These are phyloP conservation scores for Aleiodes testaceus DNA, from an alignment of 2,888 invertebrate species.

Conservation along the genomic window DNA sequence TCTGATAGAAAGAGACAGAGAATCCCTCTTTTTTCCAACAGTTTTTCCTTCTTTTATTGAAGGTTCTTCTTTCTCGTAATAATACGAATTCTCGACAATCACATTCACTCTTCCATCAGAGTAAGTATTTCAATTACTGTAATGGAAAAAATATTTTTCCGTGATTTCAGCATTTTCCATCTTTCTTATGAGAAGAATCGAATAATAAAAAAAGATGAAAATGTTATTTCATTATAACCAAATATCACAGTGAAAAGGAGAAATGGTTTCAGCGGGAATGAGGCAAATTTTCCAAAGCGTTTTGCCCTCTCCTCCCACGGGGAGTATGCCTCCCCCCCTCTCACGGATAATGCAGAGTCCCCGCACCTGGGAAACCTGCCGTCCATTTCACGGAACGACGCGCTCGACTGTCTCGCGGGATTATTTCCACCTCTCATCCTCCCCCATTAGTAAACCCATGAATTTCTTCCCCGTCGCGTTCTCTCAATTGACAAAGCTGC, in stretches of 20 bases:
- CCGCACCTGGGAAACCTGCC: conserved; percentile 53
- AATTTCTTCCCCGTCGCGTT: conserved; percentile 30
- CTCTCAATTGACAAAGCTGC: conserved; percentile 14
- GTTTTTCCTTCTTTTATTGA: conserved; percentile 17
- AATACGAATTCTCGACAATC: conserved; percentile 36
- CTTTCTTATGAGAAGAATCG: too few relatives aligned
- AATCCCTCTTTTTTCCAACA: conserved; percentile 39
- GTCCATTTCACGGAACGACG: conserved; percentile 56
- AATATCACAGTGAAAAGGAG: conserved; percentile 42
- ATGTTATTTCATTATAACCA: too few relatives aligned
- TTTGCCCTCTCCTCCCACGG: conserved; percentile 42
- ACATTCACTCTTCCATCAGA: background rate
- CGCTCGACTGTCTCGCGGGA: conserved; percentile 53
- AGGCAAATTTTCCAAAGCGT: conserved; percentile 60
- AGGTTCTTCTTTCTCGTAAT: conserved; percentile 41
- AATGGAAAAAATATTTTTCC: too few relatives aligned
- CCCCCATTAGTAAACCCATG: conserved; percentile 25
- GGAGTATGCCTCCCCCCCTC: conserved; percentile 13
- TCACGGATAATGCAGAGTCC: conserved; percentile 33
- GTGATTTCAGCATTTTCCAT: too few relatives aligned
- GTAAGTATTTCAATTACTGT: too few relatives aligned
- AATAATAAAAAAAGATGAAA: too few relatives aligned
- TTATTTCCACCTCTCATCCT: conserved; percentile 50
- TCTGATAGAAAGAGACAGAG: background rate
- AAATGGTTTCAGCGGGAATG: conserved; percentile 64